Evolutionary conservation across 1,140 invertebrate species (phyloP).

Genomic region (Andrena cerasifolii): DNA sequence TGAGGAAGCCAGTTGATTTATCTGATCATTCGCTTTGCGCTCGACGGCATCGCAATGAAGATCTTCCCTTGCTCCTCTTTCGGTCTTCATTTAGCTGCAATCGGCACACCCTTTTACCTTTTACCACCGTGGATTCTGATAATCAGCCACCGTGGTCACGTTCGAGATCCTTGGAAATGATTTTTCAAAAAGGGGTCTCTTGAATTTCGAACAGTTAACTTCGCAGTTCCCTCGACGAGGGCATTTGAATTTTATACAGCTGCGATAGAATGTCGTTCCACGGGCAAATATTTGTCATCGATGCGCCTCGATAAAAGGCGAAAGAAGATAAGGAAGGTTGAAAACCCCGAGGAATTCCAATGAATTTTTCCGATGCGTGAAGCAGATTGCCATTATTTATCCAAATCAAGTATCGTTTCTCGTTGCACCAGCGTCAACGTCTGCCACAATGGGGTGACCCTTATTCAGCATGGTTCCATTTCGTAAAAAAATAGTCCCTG

Average conservation of each 20-base stretch:
- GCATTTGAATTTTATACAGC: background rate
- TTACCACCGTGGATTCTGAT: background rate
- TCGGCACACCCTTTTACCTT: background rate
- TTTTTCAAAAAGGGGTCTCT: background rate
- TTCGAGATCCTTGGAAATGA: background rate
- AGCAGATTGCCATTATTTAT: no score
- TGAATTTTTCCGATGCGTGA: no score
- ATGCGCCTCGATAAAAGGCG: background rate
- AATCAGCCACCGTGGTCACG: background rate
- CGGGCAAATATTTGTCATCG: no score
- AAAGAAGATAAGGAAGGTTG: slow-evolving; percentile 10
- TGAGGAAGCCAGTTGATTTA: background rate
- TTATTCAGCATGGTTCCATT: no score
- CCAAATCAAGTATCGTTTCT: no score
- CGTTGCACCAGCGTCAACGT: no score
- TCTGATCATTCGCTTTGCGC: background rate
- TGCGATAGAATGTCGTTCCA: no score
- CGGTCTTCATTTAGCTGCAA: background rate
- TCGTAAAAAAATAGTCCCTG: no score
- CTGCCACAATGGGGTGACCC: no score
- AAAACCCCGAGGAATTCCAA: no score
- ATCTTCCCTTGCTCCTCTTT: background rate
- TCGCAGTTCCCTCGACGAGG: background rate
- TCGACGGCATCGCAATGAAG: no score
- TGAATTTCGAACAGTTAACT: background rate